Evolutionary conservation across 2,113 vertebrate genomes (phyloP).

Genomic region (Danionella cerebrum): DNA sequence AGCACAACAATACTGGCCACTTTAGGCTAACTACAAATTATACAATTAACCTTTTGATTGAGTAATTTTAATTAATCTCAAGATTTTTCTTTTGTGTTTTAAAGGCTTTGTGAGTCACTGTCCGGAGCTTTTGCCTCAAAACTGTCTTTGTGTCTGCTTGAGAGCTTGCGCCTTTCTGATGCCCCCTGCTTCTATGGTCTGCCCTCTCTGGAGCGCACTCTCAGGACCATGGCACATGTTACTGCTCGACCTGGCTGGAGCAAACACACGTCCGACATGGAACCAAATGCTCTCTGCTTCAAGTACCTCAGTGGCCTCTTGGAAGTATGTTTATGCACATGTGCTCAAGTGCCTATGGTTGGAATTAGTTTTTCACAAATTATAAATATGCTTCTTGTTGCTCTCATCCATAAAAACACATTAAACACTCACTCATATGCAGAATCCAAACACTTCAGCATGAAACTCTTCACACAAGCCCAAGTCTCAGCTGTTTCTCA

Average conservation of each 20-base stretch:
- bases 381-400: not conserved
- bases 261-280: constrained; percentile 60
- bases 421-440: not conserved
- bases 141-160: constrained; percentile 77
- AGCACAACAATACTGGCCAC: too few species aligned
- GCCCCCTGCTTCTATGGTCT: constrained; percentile 91
- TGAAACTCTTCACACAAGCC: not conserved
- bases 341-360: constrained; percentile 72
- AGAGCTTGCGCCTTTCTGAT: constrained; percentile 80
- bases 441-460: not conserved
- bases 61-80: not conserved
- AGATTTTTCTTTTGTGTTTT: not conserved
- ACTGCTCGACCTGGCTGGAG: constrained; percentile 84
- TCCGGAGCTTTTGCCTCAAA: constrained; percentile 76
- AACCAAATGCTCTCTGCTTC: constrained; percentile 70
- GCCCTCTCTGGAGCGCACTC: constrained; percentile 82
- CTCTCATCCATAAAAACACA: not conserved
- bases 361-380: not conserved
- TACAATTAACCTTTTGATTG: too few species aligned
- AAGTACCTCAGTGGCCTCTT: constrained; percentile 86
- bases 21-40: too few species aligned
- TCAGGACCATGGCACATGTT: constrained; percentile 80
- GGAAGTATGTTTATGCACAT: constrained; percentile 65
- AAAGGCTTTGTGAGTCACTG: constrained; percentile 74
- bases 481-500: not conserved